phyloP scores from a whole-genome alignment of 2,113 vertebrate genomes.

The Arvicanthis niloticus region DNA sequence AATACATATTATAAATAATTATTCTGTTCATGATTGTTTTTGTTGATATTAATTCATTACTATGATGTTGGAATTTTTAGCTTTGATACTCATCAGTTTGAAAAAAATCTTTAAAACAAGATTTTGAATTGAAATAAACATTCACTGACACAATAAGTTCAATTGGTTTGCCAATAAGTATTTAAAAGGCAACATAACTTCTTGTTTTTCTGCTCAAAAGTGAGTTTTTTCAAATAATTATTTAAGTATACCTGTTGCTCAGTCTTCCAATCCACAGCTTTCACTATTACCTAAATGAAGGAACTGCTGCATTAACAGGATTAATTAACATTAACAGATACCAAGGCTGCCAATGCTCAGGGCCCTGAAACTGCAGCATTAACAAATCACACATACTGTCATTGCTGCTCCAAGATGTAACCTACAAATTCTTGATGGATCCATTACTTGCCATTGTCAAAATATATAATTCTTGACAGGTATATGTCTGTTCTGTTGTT shows the following conservation, averaged over 20 bases:
- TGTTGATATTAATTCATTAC: not conserved
- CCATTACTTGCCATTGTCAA: not conserved
- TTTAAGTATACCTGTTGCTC: not conserved
- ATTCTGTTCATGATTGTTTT: not conserved
- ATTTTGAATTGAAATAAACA: not conserved
- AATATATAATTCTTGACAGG: not conserved
- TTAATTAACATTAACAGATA: not conserved
- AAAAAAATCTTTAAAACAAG: not conserved
- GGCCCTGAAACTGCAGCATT: not conserved
- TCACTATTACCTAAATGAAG: not conserved
- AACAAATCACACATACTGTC: not conserved
- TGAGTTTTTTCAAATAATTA: not conserved
- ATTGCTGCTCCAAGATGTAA: not conserved
- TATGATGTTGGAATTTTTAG: not conserved
- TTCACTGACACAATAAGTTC: not conserved
- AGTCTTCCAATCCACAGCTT: not conserved
- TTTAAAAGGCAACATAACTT: not conserved
- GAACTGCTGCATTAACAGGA: not conserved
- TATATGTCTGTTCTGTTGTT: not conserved
- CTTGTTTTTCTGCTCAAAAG: not conserved
- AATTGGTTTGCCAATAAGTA: not conserved
- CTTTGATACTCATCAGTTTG: not conserved
- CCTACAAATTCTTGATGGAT: not conserved
- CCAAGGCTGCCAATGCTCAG: not conserved
- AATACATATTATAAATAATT: not conserved